Conservation (phyloP, 2,797 vertebrate genomes). For the Onychomys leucogaster region DNA sequence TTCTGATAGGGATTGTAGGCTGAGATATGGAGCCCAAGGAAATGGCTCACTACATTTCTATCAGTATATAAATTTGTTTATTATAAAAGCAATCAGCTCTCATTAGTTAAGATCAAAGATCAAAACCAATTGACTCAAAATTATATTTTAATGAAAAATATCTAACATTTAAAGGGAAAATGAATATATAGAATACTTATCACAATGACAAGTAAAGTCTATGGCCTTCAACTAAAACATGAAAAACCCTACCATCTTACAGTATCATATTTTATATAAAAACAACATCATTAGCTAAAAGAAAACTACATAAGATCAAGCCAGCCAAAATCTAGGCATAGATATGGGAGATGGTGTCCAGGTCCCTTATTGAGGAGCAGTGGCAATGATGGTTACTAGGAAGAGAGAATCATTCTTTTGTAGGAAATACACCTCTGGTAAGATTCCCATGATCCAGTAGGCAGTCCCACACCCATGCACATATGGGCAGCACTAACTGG, state of each 20-base stretch:
- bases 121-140: not conserved
- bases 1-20: not conserved
- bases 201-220: not conserved
- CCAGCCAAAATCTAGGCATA: not conserved
- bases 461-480: not conserved
- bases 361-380: not conserved
- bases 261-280: not conserved
- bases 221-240: not conserved
- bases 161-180: not conserved
- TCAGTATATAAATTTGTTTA: not conserved
- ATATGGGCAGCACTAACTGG: not conserved
- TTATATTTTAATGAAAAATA: constrained; percentile 35
- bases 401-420: not conserved
- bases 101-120: constrained; percentile 39
- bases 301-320: not conserved
- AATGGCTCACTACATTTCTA: constrained; percentile 37
- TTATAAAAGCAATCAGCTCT: constrained; percentile 37
- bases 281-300: not conserved
- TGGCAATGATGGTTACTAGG: not conserved
- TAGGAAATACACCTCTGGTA: not conserved
- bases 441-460: not conserved
- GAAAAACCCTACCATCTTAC: not conserved
- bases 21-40: not conserved
- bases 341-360: not conserved
- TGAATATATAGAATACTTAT: not conserved